phyloP scores from a whole-genome alignment of 2,797 vertebrate species.

The Phoebastria nigripes region DNA sequence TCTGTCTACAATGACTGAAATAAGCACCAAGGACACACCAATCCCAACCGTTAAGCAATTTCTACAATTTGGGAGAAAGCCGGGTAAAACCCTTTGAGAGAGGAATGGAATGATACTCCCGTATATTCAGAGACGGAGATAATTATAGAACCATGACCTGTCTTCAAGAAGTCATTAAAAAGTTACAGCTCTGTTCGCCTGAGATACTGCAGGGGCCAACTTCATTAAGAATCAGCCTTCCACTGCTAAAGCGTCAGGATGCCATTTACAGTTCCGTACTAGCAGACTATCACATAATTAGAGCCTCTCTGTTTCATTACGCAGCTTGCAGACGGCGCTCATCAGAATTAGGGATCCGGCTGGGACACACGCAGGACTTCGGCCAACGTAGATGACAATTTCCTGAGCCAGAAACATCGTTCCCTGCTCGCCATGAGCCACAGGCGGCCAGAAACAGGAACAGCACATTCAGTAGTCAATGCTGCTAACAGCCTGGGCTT shows the following conservation, averaged over 20 bases:
- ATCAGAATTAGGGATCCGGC: neutral
- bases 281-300: constrained; percentile 3
- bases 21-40: neutral
- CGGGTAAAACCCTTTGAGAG: neutral
- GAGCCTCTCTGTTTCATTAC: neutral
- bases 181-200: neutral
- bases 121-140: neutral
- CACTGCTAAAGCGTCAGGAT: neutral
- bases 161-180: constrained; percentile 21
- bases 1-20: neutral
- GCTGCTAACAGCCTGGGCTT: neutral
- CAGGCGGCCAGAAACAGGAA: neutral
- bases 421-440: neutral
- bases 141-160: neutral
- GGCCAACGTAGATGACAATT: neutral
- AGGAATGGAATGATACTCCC: neutral
- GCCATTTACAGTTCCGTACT: neutral
- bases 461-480: neutral
- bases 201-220: neutral
- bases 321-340: neutral
- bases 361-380: neutral
- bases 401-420: neutral
- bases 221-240: neutral
- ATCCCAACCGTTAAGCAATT: neutral
- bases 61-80: neutral